These are phyloP conservation scores for Microcebus murinus DNA, from an alignment of 2,113 vertebrate genomes.

Conservation along the genomic window DNA sequence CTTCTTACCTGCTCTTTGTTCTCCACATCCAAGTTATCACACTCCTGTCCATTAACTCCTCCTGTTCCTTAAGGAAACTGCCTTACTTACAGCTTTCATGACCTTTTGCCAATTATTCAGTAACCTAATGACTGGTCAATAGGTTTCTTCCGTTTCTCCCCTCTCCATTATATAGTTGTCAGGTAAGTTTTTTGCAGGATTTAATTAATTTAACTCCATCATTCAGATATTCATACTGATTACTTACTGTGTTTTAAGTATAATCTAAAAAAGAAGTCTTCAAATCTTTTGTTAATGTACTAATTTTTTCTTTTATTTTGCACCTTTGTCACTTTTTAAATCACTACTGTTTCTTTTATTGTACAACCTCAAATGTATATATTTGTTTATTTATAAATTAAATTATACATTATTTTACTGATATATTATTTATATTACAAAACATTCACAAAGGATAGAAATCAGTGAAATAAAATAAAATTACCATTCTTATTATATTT, in stretches of 20 bases:
- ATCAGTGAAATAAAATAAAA: constrained; percentile 21
- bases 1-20: neutral
- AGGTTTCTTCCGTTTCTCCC: neutral
- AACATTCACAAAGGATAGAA: neutral
- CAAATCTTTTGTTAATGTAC: neutral
- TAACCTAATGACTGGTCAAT: neutral
- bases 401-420: neutral
- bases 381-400: neutral
- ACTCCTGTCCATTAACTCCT: neutral
- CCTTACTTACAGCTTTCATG: neutral
- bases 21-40: neutral
- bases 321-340: neutral
- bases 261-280: neutral
- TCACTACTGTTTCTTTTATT: neutral
- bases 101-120: neutral
- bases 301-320: neutral
- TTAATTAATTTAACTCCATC: neutral
- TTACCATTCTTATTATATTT: neutral
- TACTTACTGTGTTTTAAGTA: neutral
- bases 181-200: neutral
- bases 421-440: neutral
- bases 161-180: neutral
- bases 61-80: neutral
- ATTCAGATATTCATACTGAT: neutral
- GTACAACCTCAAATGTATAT: neutral